Percentiles rank a stretch among this genome's conserved stretches.
Evolutionary conservation across 2,888 invertebrate species (phyloP).

Genomic region (Ctenicera cuprea): DNA sequence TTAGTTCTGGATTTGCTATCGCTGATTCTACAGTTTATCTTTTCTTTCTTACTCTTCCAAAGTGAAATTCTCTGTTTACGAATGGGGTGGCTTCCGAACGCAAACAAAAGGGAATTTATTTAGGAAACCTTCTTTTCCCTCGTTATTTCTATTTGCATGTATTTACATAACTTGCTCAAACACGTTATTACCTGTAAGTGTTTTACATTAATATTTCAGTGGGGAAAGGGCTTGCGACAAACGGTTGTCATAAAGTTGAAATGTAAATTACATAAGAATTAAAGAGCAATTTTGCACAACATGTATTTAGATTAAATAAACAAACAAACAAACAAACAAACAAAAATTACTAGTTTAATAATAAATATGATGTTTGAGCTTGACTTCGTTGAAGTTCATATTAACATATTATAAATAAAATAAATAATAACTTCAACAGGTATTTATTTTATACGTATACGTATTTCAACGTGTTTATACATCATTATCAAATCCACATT

Average conservation of each 20-base stretch:
- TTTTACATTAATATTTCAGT: background rate
- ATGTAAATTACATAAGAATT: background rate
- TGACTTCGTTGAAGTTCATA: too few species aligned
- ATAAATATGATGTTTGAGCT: too few species aligned
- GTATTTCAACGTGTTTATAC: too few species aligned
- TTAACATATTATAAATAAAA: too few species aligned
- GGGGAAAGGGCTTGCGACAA: background rate
- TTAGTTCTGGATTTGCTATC: constrained; percentile 21
- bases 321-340: too few species aligned
- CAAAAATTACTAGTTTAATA: too few species aligned
- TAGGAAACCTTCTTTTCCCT: background rate
- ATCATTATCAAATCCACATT: too few species aligned
- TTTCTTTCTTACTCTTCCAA: constrained; percentile 1
- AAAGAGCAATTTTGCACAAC: too few species aligned
- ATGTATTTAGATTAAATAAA: too few species aligned
- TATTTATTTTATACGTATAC: too few species aligned
- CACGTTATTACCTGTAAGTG: constrained; percentile 4
- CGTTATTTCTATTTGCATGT: constrained; percentile 8
- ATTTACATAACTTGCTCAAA: constrained; percentile 16
- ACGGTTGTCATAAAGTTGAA: background rate
- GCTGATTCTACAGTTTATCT: constrained; percentile 20
- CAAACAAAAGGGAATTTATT: constrained; percentile 21
- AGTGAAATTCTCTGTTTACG: constrained; percentile 9
- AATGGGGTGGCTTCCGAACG: constrained; percentile 2
- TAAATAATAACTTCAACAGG: too few species aligned